phyloP scores from a whole-genome alignment of 1,140 invertebrate genomes.

The Dreissena polymorpha region DNA sequence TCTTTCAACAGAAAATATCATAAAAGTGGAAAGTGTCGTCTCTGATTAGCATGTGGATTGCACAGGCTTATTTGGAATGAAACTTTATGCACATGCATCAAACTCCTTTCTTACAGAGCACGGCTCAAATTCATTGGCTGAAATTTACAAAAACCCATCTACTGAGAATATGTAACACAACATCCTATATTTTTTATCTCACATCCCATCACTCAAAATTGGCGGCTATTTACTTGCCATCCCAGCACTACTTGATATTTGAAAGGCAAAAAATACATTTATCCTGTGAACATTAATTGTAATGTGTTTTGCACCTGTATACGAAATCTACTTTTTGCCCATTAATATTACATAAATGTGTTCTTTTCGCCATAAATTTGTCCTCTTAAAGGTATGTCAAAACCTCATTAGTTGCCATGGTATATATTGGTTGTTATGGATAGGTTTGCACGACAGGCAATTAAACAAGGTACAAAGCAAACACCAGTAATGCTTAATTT shows the following conservation, averaged over 20 bases:
- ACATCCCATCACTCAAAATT: no score
- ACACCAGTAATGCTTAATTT: not conserved
- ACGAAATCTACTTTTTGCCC: slow-evolving; percentile 11
- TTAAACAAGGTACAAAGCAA: slow-evolving; percentile 10
- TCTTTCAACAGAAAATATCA: no score
- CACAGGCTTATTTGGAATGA: no score
- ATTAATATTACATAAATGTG: slow-evolving; percentile 47
- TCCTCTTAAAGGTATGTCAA: slow-evolving; percentile 23
- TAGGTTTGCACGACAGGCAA: slow-evolving; percentile 5
- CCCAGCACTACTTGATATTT: not conserved
- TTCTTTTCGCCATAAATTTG: slow-evolving; percentile 26
- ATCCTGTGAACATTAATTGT: slow-evolving; percentile 34
- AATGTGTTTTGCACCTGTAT: slow-evolving; percentile 44
- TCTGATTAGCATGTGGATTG: no score
- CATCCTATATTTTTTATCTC: no score
- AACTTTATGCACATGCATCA: no score
- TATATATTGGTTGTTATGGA: slow-evolving; percentile 19
- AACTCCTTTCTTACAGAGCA: no score
- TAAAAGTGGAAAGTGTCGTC: no score
- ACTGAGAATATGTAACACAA: no score
- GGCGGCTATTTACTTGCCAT: no score
- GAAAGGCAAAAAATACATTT: slow-evolving; percentile 1
- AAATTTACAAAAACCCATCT: no score
- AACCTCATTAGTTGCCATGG: slow-evolving; percentile 37
- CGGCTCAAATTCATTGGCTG: no score